Evolutionary conservation across 2,888 invertebrate genomes (phyloP).

Genomic region (Catocala nupta): DNA sequence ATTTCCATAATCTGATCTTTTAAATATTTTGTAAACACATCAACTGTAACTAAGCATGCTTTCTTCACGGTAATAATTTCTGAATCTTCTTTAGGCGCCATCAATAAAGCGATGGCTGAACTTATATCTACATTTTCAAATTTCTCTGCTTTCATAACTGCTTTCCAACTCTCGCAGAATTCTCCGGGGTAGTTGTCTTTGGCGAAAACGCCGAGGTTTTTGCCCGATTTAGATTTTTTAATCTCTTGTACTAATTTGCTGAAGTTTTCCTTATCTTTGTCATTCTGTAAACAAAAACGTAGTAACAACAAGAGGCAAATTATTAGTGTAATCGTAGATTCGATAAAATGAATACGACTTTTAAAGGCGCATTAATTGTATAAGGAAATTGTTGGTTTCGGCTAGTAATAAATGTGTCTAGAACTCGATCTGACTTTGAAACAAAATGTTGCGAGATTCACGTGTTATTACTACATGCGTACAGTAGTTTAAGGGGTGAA

Average conservation of each 20-base stretch:
- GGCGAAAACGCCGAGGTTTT: slow-evolving; percentile 94
- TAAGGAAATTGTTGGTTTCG: too few relatives aligned
- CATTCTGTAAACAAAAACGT: slow-evolving; percentile 85
- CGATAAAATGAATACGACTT: too few relatives aligned
- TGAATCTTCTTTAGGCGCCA: slow-evolving; percentile 97
- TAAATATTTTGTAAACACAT: slow-evolving; percentile 98
- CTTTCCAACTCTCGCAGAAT: slow-evolving; percentile 97
- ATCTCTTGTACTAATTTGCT: slow-evolving; percentile 92
- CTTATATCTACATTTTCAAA: slow-evolving; percentile 96
- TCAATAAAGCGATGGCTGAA: slow-evolving; percentile 93
- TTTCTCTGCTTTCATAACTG: slow-evolving; percentile 91
- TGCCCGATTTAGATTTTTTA: slow-evolving; percentile 95
- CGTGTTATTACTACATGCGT: too few relatives aligned
- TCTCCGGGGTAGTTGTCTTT: slow-evolving; percentile 98
- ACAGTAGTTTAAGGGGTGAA: too few relatives aligned
- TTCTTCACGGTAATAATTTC: slow-evolving; percentile 97
- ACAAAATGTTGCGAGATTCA: too few relatives aligned
- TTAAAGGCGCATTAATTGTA: too few relatives aligned
- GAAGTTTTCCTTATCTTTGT: slow-evolving; percentile 97
- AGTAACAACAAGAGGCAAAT: not conserved
- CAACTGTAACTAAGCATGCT: slow-evolving; percentile 96
- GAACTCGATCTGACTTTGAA: too few relatives aligned
- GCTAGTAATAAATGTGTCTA: too few relatives aligned
- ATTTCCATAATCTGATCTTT: slow-evolving; percentile 99
- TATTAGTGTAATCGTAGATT: too few relatives aligned